A percentile compares a stretch with the other conserved stretches of the same genome.
Evolutionary conservation across 1,140 invertebrate species (phyloP).

Genomic region (Drosophila watanabei): DNA sequence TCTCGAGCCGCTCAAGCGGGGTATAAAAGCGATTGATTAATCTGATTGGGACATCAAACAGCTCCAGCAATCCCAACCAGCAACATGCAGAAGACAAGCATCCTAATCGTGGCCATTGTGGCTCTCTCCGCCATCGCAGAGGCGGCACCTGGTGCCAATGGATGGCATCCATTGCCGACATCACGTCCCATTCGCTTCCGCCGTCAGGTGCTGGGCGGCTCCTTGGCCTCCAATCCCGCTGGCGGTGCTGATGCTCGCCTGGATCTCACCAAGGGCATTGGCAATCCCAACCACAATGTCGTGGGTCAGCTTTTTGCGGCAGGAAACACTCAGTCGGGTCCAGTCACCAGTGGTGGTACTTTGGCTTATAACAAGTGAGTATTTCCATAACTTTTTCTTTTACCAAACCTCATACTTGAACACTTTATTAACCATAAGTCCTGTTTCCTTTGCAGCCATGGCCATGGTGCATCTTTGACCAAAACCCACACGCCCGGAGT

Average conservation of each 20-base stretch:
- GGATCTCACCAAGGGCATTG: constrained; percentile 64
- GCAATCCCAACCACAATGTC: constrained; percentile 71
- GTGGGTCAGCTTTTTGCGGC: constrained; percentile 72
- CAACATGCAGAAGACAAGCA: constrained; percentile 61
- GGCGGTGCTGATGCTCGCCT: constrained; percentile 69
- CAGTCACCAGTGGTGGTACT: constrained; percentile 66
- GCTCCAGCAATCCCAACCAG: constrained; percentile 14
- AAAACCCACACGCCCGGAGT: constrained; percentile 74
- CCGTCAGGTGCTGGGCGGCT: constrained; percentile 70
- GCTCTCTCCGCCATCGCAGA: constrained; percentile 57
- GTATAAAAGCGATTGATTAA: constrained; percentile 36
- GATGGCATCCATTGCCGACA: constrained; percentile 31
- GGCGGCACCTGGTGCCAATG: constrained; percentile 47
- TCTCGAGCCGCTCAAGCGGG: constrained; percentile 13
- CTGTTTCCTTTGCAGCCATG: constrained; percentile 49
- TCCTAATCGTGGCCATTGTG: constrained; percentile 54
- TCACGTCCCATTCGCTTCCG: constrained; percentile 58
- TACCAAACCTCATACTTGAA: no score
- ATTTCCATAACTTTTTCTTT: no score
- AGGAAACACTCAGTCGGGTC: constrained; percentile 69
- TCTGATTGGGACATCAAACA: constrained; percentile 37
- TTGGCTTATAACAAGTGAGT: constrained; percentile 81
- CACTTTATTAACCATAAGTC: no score
- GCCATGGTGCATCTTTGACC: constrained; percentile 67
- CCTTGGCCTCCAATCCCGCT: constrained; percentile 63